Conservation (phyloP, 2,888 invertebrate genomes). For the Lithophane socia region DNA sequence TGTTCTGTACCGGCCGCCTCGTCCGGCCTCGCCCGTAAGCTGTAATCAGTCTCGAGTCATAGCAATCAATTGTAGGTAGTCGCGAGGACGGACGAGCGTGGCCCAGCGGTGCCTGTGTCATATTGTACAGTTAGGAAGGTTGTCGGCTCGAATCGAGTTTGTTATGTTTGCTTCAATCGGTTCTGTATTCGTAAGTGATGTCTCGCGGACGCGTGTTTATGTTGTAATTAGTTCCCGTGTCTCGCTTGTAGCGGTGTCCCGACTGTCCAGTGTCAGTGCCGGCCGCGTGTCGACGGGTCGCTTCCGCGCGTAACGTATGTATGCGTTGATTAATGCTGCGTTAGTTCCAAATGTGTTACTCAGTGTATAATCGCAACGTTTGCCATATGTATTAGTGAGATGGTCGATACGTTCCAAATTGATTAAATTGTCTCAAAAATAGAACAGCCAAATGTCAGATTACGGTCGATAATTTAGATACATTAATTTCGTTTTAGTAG, state of each 20-base stretch:
- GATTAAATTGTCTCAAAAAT: constrained; percentile 78
- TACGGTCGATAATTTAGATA: constrained; percentile 73
- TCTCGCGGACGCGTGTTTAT: constrained; percentile 69
- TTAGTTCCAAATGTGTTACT: constrained; percentile 63
- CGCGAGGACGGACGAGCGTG: constrained; percentile 56
- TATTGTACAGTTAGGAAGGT: constrained; percentile 79
- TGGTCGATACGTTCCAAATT: constrained; percentile 84
- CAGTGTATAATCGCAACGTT: constrained; percentile 81
- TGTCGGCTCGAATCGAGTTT: constrained; percentile 79
- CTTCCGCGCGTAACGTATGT: constrained; percentile 66
- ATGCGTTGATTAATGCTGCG: constrained; percentile 69
- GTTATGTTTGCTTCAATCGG: constrained; percentile 71
- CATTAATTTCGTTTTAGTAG: constrained; percentile 71
- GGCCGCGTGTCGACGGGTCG: constrained; percentile 53
- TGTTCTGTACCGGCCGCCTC: constrained; percentile 62
- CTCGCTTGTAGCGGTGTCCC: constrained; percentile 64
- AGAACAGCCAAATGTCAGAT: constrained; percentile 75
- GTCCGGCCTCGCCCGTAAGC: constrained; percentile 52
- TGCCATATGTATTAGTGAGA: constrained; percentile 90
- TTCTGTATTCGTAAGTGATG: constrained; percentile 68
- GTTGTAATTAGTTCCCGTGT: constrained; percentile 73
- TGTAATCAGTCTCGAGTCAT: constrained; percentile 66
- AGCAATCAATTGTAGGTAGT: constrained; percentile 66
- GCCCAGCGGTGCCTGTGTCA: constrained; percentile 72
- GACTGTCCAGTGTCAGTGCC: constrained; percentile 16